Conservation (phyloP, 2,113 vertebrate species). For the Regulus satrapa region DNA sequence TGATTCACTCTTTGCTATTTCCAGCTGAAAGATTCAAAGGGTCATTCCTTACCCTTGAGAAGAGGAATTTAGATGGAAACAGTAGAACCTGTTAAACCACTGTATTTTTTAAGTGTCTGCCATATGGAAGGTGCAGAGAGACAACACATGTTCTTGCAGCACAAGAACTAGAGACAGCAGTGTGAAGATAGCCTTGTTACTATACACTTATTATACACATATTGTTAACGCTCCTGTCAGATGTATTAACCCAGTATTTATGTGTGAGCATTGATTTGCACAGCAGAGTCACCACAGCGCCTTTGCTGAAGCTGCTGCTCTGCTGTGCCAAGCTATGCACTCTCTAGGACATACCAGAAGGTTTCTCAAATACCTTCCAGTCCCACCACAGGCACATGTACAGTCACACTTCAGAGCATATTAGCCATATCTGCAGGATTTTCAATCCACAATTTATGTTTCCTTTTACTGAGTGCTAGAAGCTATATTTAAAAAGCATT, state of each 20-base stretch:
- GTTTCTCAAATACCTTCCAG: background rate
- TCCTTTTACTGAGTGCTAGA: background rate
- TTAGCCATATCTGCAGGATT: background rate
- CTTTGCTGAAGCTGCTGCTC: background rate
- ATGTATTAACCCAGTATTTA: background rate
- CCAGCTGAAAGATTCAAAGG: background rate
- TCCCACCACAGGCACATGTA: background rate
- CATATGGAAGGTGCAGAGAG: background rate
- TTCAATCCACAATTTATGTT: background rate
- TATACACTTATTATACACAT: too few species aligned
- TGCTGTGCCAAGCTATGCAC: background rate
- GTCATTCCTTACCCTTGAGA: background rate
- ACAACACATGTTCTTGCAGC: accelerated
- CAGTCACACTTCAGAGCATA: background rate
- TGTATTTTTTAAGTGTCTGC: background rate
- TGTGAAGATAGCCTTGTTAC: background rate
- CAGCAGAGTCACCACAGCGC: background rate
- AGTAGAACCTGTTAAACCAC: background rate
- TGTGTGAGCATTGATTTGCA: background rate
- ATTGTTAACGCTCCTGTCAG: background rate
- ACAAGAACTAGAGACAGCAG: background rate
- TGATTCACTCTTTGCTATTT: background rate
- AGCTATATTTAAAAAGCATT: background rate
- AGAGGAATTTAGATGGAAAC: background rate
- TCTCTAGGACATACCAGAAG: background rate